These are phyloP conservation scores for Clusia tigrina DNA, from an alignment of 2,888 invertebrate species.

Conservation along the genomic window DNA sequence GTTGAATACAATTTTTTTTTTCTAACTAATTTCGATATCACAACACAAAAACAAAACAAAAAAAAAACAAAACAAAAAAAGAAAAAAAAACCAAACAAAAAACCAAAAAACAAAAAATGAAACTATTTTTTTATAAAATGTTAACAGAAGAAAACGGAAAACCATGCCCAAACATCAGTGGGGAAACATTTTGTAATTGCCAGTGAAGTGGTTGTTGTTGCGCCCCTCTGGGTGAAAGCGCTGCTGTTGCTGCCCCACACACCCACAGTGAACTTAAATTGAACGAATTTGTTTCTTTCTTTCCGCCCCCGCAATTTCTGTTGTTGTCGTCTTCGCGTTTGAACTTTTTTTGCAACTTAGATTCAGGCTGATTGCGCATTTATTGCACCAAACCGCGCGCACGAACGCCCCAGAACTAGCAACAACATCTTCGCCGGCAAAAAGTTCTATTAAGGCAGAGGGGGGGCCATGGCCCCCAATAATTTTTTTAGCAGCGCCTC, in stretches of 20 bases:
- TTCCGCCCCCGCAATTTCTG: background rate
- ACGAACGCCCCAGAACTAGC: too few relatives aligned
- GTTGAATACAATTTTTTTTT: too few relatives aligned
- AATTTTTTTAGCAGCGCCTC: too few relatives aligned
- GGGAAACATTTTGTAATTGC: slow-evolving; percentile 1
- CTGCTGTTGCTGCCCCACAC: too few relatives aligned
- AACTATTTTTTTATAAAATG: slow-evolving; percentile 27
- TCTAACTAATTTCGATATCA: too few relatives aligned
- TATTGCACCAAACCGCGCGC: too few relatives aligned
- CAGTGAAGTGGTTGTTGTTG: background rate
- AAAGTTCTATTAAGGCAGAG: too few relatives aligned
- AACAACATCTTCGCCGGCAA: too few relatives aligned
- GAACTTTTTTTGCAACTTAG: background rate
- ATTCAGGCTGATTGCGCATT: background rate
- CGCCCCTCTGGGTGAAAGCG: too few relatives aligned
- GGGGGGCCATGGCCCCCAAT: too few relatives aligned
- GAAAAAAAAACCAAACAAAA: slow-evolving; percentile 12
- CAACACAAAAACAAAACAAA: slow-evolving; percentile 13
- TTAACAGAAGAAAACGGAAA: slow-evolving; percentile 14
- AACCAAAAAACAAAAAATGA: slow-evolving; percentile 17
- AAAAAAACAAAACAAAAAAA: slow-evolving; percentile 12
- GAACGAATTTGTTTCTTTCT: background rate
- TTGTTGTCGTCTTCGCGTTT: background rate
- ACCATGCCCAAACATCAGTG: background rate
- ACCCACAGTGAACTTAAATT: background rate